Evolutionary conservation across 2,113 vertebrate species (phyloP).

Genomic region (Hemibagrus wyckioides): DNA sequence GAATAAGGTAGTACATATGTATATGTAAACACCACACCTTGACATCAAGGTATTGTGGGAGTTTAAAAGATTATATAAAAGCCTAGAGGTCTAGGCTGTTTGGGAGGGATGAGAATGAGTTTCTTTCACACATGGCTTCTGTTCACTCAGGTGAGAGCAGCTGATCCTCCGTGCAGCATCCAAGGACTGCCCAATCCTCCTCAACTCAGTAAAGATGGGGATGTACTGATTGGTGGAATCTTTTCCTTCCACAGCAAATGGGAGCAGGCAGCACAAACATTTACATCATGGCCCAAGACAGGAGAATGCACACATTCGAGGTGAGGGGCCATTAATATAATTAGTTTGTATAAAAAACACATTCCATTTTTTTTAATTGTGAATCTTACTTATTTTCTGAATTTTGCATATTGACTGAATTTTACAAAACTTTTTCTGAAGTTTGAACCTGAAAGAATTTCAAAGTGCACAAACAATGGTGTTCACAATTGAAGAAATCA

Average conservation of each 20-base stretch:
- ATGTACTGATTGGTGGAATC: conserved; percentile 58
- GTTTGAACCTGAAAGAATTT: background rate
- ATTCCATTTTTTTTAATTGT: background rate
- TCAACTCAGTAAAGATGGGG: conserved; percentile 55
- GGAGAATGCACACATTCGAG: conserved; percentile 49
- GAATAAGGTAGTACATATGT: background rate
- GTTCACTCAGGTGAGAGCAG: conserved; percentile 50
- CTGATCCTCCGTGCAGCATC: conserved; percentile 47
- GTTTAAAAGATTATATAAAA: conserved; percentile 32
- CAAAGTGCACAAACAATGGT: background rate
- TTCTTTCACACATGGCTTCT: conserved; percentile 51
- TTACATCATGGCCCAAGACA: conserved; percentile 44
- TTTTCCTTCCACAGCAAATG: conserved; percentile 60
- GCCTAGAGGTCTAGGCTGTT: background rate
- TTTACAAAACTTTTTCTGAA: background rate
- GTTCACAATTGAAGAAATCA: conserved; percentile 60
- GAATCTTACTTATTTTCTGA: background rate
- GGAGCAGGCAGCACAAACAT: conserved; percentile 44
- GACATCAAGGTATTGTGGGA: background rate
- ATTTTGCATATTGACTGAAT: background rate
- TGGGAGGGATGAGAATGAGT: conserved; percentile 36
- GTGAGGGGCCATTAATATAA: conserved; percentile 41
- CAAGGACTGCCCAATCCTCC: conserved; percentile 43
- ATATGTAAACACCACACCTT: background rate
- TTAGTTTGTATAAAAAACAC: background rate